A percentile compares a stretch with the other conserved stretches of the same genome.
phyloP scores from a whole-genome alignment of 2,113 vertebrate genomes.

The Dipodomys spectabilis region DNA sequence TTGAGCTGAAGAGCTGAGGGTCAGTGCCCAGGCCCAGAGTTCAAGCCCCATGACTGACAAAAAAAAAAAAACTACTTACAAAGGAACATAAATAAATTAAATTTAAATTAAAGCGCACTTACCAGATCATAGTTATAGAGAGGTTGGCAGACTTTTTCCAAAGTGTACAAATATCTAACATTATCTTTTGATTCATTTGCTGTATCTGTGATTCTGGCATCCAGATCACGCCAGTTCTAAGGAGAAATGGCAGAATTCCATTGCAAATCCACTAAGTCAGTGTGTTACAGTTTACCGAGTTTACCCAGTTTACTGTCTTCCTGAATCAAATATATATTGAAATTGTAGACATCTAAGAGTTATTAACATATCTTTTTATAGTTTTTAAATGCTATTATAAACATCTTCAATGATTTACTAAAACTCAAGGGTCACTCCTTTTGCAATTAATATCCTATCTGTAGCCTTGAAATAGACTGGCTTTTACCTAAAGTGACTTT shows the following conservation, averaged over 20 bases:
- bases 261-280: conserved; percentile 35
- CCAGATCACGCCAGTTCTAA: conserved; percentile 90
- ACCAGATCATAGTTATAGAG: conserved; percentile 91
- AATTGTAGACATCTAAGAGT: neutral
- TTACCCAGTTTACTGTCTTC: conserved; percentile 21
- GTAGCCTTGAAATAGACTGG: neutral
- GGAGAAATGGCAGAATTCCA: conserved; percentile 53
- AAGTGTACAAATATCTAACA: conserved; percentile 88
- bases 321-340: conserved; percentile 1
- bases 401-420: conserved; percentile 7
- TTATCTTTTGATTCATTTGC: conserved; percentile 93
- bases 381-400: conserved; percentile 27
- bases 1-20: no score
- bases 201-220: conserved; percentile 89
- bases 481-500: neutral
- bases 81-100: no score
- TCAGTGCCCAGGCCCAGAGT: no score
- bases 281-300: neutral
- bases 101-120: conserved; percentile 78
- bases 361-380: neutral
- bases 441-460: neutral
- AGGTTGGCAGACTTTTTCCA: conserved; percentile 90
- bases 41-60: no score
- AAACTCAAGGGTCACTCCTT: neutral
- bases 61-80: no score